Evolutionary conservation across 2,113 vertebrate genomes (phyloP).

Genomic region (Engystomops pustulosus): DNA sequence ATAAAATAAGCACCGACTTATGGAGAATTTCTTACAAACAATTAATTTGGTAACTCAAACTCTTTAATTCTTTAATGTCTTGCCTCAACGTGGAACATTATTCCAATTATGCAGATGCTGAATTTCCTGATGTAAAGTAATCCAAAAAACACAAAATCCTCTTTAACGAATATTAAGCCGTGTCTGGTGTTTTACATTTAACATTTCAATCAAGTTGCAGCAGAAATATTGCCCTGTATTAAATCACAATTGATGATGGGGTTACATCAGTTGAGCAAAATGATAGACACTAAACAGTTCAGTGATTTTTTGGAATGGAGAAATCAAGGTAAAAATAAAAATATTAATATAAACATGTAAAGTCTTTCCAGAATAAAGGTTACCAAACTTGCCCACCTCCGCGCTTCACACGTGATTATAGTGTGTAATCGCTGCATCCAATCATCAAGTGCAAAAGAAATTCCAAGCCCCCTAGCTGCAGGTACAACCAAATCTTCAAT

Average conservation of each 20-base stretch:
- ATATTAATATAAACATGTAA: no score
- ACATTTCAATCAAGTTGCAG: background rate
- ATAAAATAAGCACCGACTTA: background rate
- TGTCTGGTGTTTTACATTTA: background rate
- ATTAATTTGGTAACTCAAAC: background rate
- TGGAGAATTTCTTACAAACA: constrained; percentile 13
- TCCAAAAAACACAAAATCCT: constrained; percentile 4
- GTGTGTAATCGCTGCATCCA: no score
- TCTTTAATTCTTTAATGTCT: background rate
- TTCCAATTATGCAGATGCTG: constrained; percentile 30
- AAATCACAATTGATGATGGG: background rate
- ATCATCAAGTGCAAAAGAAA: no score
- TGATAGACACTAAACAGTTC: no score
- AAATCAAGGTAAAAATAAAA: background rate
- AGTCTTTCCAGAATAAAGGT: no score
- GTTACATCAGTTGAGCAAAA: no score
- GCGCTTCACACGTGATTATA: no score
- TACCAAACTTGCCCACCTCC: no score
- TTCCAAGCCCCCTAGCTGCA: no score
- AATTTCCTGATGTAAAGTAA: constrained; percentile 2
- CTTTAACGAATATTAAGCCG: constrained; percentile 1
- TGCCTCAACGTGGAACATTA: background rate
- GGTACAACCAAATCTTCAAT: no score
- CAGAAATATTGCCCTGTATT: background rate
- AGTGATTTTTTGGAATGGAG: background rate